Evolutionary conservation across 2,888 invertebrate species (phyloP).

Genomic region (Pristionchus maxplancki): DNA sequence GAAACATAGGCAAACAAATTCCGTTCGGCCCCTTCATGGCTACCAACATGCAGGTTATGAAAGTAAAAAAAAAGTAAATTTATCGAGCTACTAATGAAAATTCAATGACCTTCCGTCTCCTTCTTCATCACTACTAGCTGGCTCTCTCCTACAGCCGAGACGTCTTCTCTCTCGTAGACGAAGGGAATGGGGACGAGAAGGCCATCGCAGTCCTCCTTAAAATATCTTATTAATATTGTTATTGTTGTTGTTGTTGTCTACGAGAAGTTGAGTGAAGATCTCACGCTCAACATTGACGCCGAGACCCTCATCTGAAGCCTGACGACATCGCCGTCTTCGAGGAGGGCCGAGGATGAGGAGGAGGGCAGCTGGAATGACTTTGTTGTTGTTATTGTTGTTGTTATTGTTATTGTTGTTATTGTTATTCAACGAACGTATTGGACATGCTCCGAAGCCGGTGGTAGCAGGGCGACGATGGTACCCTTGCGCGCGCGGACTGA

Average conservation of each 20-base stretch:
- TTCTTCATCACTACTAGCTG: conserved; percentile 1
- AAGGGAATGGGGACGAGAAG: conserved; percentile 41
- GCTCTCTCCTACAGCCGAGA: not conserved
- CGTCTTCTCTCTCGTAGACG: not conserved
- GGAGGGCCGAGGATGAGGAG: not conserved
- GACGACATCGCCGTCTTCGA: conserved; percentile 26
- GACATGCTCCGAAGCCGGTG: not conserved
- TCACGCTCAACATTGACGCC: not conserved
- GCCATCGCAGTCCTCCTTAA: conserved; percentile 13
- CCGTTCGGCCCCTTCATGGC: too few species aligned
- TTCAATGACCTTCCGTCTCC: not conserved
- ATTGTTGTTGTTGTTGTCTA: too few species aligned
- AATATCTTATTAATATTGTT: too few species aligned
- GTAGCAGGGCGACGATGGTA: conserved; percentile 1
- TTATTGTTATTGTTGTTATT: not conserved
- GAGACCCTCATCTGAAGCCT: not conserved
- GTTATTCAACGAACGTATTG: not conserved
- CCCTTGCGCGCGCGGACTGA: not conserved
- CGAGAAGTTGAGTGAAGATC: not conserved
- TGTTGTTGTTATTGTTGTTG: not conserved
- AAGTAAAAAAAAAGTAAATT: too few species aligned
- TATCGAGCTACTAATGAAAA: too few species aligned
- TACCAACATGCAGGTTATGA: too few species aligned
- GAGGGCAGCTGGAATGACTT: not conserved
- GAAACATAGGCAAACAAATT: too few species aligned